Base-by-base conservation (phyloP, 2,113 vertebrate species). In the Furnarius figulus region DNA sequence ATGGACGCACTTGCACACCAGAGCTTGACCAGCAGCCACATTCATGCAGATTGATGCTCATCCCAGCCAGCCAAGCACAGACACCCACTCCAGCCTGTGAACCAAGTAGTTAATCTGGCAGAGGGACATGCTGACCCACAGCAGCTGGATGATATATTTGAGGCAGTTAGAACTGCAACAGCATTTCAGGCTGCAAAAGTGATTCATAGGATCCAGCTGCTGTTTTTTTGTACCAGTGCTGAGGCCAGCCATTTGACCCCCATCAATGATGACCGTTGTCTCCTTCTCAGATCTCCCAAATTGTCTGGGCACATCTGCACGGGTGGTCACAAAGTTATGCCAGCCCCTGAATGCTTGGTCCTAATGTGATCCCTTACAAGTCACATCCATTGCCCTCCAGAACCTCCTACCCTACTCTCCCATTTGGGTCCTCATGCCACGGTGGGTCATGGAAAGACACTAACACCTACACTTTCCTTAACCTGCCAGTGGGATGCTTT, bases 201-300 rank as follows among this genome's bases (percentile, higher is more conserved):
- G 10, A 53, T 67, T 62, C 11, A 14, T 9, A 37, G 23, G 30
- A n/a, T 52, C 35, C 27, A 44, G 50, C 21, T 27, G 17, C 40
- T 80, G 40, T 39, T 33, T 55, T 86, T 79, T 22, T 37, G 63
- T 10, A 33, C 28, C 18, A 33, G 17, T 63, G 72, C 21, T 59
- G 28, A 39, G 49, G 8, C 1, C 1, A 81, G 42, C 39, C 6
- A 4, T 56, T 82, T 1, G 1, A 70, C 16, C 9, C 5, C 18
- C 2, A 6, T 49, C 39, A 50, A 0, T 20, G 65, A 20, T 35
- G 55, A 55, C 40, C 5, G 16, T 35, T 56, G 12, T 20, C 31
- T 58, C 20, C 12, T 76, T 47, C 40, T 75, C 31, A 49, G 31
- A 63, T 12, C 12, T 92, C 15, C 58, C 22, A 39, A 23, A 63